Base-by-base conservation (phyloP, 37 sponge, comb jelly and placozoan genomes). In the Haliclona indistincta region DNA sequence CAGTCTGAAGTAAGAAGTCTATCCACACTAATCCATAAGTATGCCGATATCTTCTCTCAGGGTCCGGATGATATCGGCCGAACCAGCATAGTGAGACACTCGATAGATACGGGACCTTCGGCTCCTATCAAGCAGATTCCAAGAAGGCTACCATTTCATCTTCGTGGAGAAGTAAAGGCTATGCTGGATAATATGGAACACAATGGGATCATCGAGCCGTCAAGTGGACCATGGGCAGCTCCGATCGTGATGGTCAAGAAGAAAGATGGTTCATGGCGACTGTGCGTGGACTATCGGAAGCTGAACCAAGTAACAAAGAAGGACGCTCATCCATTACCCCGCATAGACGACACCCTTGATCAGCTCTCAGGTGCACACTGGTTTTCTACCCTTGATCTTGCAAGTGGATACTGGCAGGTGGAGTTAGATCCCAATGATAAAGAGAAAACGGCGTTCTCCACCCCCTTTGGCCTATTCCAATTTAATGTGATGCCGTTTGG, bases 401-500 rank as follows among this genome's bases (percentile, higher is more conserved):
- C 20, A 28, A 35, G 41, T 43, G 36, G 75, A 63, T 15, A 61
- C 43, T 74, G 75, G 75, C 75, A 74, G 45, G 75, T 74, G 26
- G 63, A 58, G 28, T 20, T 74, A 43, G 43, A 58, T 38, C 63
- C 62, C 15, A 26, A 60, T 35, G 75, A 74, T 43, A 74, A 37
- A 34, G 41, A 58, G 45, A 77, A 77, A 52, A 67, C 78, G 1
- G 78, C 68, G 1, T 78, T 63, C 34, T 7, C 51, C 38, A 78
- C 79, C 17, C 56, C 55, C 10, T 2, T 34, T 17, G 69, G 79
- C 28, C 36, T 78, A n/a, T 67, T 53, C 38, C 44, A 67, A 42
- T 78, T 78, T 35, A 66, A 30, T 4, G 42, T 66, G 2, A 69
- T 79, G 79, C 79, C 79, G 17, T 78, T 78, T 61, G 79, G 79